Percentiles rank a stretch among this genome's conserved stretches.
These are phyloP conservation scores for Agelastica alni DNA, from an alignment of 2,888 invertebrate genomes.

Conservation along the genomic window DNA sequence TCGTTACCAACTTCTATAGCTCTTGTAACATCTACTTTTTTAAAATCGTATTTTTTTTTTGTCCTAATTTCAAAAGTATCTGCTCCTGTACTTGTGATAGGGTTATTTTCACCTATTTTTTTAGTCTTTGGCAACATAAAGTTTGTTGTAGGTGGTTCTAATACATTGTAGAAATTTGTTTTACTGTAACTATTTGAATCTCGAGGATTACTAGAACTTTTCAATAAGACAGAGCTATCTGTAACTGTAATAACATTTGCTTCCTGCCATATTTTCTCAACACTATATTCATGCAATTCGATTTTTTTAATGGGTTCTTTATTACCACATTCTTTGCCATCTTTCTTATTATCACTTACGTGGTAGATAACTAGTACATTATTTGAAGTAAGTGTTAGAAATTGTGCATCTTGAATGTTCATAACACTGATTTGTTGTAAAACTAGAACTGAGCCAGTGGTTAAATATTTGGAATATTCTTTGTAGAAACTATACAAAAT, in stretches of 20 bases:
- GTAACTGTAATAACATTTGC: too few species aligned
- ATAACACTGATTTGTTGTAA: slow-evolving; percentile 47
- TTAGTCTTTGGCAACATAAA: slow-evolving; percentile 7
- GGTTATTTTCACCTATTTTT: background rate
- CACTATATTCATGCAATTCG: slow-evolving; percentile 16
- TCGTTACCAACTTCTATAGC: background rate
- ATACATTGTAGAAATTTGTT: background rate
- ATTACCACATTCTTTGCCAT: background rate
- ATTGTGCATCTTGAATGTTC: slow-evolving; percentile 41
- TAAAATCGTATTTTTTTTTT: slow-evolving; percentile 21
- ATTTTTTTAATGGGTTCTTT: slow-evolving; percentile 23
- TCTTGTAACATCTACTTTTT: slow-evolving; percentile 1
- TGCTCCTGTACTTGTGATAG: background rate
- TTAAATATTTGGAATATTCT: slow-evolving; percentile 40
- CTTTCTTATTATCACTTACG: slow-evolving; percentile 1
- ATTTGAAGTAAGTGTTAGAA: slow-evolving; percentile 47
- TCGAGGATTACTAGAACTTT: too few species aligned
- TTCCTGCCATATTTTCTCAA: slow-evolving; percentile 25
- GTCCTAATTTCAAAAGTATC: too few species aligned
- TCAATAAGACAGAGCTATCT: too few species aligned
- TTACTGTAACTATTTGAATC: background rate
- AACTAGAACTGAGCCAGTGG: slow-evolving; percentile 46
- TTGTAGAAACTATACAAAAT: slow-evolving; percentile 47
- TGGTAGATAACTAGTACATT: slow-evolving; percentile 48
- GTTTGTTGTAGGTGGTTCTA: too few species aligned